Evolutionary conservation across 2,888 invertebrate species (phyloP).

Genomic region (Orthosia cruda): DNA sequence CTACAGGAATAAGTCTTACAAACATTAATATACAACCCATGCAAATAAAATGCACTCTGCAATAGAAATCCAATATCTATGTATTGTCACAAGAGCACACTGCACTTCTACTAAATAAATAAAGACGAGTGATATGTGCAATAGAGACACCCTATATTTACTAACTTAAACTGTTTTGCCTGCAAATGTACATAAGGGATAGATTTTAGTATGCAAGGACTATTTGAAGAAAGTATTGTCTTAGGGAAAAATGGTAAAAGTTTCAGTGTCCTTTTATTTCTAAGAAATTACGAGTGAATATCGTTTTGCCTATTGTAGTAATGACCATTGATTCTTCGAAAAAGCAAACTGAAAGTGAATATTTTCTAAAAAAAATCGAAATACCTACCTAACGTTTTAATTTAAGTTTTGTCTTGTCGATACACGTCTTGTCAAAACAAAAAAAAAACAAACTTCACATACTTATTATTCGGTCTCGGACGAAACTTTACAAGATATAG

Average conservation of each 20-base stretch:
- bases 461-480: constrained; percentile 32
- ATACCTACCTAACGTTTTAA: neutral
- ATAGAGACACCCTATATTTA: constrained; percentile 10
- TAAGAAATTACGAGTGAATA: too few relatives aligned
- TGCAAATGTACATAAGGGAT: neutral
- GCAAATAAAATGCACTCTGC: neutral
- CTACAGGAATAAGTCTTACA: too few relatives aligned
- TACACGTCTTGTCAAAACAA: neutral
- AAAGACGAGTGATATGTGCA: neutral
- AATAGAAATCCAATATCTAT: neutral
- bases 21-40: too few relatives aligned
- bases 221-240: neutral
- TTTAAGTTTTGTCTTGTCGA: neutral
- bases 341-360: too few relatives aligned
- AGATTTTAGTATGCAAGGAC: neutral
- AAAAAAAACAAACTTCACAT: neutral
- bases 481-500: constrained; percentile 37
- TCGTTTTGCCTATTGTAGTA: too few relatives aligned
- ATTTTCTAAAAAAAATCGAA: too few relatives aligned
- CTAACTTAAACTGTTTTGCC: constrained; percentile 9
- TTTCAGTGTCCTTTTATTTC: neutral
- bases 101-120: constrained; percentile 35
- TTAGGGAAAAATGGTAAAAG: neutral
- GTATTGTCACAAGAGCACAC: neutral
- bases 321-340: too few relatives aligned